phyloP scores from a whole-genome alignment of 2,797 vertebrate species.

The Esox lucius region DNA sequence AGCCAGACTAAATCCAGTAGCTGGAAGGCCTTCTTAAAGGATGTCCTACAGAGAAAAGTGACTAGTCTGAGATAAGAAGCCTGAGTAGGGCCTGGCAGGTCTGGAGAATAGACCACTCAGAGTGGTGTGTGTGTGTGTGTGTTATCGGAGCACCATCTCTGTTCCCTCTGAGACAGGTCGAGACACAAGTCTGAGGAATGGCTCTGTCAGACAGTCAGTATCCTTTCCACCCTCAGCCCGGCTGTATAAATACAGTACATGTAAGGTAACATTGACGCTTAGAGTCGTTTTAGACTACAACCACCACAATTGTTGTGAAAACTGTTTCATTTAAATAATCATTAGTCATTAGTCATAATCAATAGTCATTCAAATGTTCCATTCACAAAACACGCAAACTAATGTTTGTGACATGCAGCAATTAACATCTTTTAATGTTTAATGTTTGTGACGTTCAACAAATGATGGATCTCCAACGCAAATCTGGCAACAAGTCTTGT shows the following conservation, averaged over 20 bases:
- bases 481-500: no score
- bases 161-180: constrained; percentile 34
- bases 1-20: constrained; percentile 15
- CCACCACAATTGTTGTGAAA: no score
- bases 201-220: constrained; percentile 16
- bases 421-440: no score
- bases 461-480: no score
- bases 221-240: constrained; percentile 21
- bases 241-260: constrained; percentile 6
- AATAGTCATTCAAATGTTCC: no score
- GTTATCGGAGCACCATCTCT: constrained; percentile 38
- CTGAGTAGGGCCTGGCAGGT: constrained; percentile 14
- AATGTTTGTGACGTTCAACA: no score
- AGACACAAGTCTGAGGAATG: constrained; percentile 28
- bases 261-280: background rate
- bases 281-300: no score
- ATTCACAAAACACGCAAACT: no score
- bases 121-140: constrained; percentile 8
- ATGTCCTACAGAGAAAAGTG: constrained; percentile 10
- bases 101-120: constrained; percentile 4
- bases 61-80: background rate
- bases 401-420: no score
- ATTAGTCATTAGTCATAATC: no score
- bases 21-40: constrained; percentile 24
- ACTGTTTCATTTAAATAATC: no score